Conservation (phyloP, 2,888 invertebrate genomes). For the Tiliacea aurago region DNA sequence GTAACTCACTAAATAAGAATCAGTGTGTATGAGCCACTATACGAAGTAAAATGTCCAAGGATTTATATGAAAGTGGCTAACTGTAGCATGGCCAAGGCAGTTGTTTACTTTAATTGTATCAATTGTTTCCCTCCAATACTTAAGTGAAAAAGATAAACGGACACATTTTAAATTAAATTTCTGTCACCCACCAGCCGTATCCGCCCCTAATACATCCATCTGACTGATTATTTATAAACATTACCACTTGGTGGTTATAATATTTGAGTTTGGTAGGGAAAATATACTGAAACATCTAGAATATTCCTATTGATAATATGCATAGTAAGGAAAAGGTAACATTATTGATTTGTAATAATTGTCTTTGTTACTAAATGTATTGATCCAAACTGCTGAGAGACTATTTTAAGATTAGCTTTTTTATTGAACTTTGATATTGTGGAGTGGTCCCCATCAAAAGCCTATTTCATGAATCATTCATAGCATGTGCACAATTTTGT, state of each 20-base stretch:
- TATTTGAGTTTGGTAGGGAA: background rate
- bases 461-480: background rate
- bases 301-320: constrained; percentile 3
- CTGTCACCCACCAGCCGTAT: background rate
- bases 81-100: background rate
- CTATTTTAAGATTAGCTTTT: background rate
- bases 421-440: background rate
- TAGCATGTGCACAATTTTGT: background rate
- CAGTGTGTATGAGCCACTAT: background rate
- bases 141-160: background rate
- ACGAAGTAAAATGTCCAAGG: background rate
- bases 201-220: background rate
- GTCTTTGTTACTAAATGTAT: constrained; percentile 40
- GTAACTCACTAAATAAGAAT: background rate
- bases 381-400: constrained; percentile 14
- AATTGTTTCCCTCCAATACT: constrained; percentile 2
- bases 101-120: constrained; percentile 4
- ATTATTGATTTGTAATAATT: constrained; percentile 19
- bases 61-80: background rate
- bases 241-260: constrained; percentile 6
- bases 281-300: constrained; percentile 3
- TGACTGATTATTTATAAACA: constrained; percentile 18
- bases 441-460: background rate
- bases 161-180: background rate
- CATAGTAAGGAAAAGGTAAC: background rate